A percentile compares a stretch with the other conserved stretches of the same genome.
Conservation (phyloP, 2,888 invertebrate genomes). For the Alcis repandata region DNA sequence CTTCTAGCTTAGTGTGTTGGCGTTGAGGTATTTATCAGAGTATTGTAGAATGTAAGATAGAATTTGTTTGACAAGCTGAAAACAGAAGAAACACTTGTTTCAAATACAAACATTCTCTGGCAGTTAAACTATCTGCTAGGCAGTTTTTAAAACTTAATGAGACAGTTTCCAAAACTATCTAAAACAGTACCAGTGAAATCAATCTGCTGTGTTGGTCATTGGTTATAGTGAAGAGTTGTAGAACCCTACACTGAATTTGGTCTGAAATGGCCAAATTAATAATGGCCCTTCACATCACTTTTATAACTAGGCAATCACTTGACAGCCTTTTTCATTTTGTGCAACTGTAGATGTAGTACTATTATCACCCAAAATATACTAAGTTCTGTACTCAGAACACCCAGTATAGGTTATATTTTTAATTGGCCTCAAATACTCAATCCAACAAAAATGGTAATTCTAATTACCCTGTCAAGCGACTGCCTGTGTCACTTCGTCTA, state of each 20-base stretch:
- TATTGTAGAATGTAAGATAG: conserved; percentile 50
- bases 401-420: background rate
- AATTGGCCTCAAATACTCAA: too few species aligned
- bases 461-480: background rate
- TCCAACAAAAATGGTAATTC: background rate
- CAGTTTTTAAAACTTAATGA: too few species aligned
- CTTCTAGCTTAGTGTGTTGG: conserved; percentile 67
- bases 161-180: background rate
- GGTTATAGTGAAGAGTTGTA: too few species aligned
- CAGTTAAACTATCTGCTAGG: background rate
- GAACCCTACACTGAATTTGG: background rate
- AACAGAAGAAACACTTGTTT: background rate
- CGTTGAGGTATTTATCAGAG: conserved; percentile 60
- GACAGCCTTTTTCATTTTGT: background rate
- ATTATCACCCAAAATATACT: too few species aligned
- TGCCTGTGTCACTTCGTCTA: too few species aligned
- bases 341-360: too few species aligned
- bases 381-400: background rate
- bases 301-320: background rate
- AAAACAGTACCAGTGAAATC: background rate
- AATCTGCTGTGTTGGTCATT: background rate
- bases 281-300: background rate
- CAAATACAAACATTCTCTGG: background rate
- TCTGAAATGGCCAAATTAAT: too few species aligned
- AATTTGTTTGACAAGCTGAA: conserved; percentile 8